These are phyloP conservation scores for Phalacrocorax aristotelis DNA, from an alignment of 2,113 vertebrate genomes.

Conservation along the genomic window DNA sequence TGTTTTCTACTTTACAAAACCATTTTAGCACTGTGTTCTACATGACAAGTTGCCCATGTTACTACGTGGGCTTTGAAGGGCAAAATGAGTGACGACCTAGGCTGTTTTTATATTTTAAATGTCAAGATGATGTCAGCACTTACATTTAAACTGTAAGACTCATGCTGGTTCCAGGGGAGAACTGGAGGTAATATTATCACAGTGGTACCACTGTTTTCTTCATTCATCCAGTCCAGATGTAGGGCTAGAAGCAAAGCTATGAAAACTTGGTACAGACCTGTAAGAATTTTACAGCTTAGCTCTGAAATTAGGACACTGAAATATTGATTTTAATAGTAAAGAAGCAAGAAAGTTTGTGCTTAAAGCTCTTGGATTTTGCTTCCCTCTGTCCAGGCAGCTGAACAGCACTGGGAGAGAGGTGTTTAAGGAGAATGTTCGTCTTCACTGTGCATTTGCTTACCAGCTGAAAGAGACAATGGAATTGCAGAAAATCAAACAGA, in stretches of 20 bases:
- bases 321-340: not conserved
- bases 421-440: slow-evolving; percentile 81
- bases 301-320: not conserved
- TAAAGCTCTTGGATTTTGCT: not conserved
- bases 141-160: not conserved
- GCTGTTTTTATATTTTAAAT: not conserved
- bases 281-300: not conserved
- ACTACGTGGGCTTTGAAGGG: not conserved
- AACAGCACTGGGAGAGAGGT: slow-evolving; percentile 76
- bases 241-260: not conserved
- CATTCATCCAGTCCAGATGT: not conserved
- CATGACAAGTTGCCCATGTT: not conserved
- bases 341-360: not conserved
- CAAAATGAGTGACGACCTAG: not conserved
- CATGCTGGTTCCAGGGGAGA: not conserved
- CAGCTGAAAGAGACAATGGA: slow-evolving; percentile 76
- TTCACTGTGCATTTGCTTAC: slow-evolving; percentile 76
- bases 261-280: not conserved
- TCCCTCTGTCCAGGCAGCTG: slow-evolving; percentile 74
- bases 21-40: not conserved
- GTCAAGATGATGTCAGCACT: not conserved
- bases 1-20: not conserved
- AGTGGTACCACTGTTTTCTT: not conserved
- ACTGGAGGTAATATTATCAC: not conserved
- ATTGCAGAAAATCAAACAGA: slow-evolving; percentile 68